These are phyloP conservation scores for Reticulitermes lucifugus DNA, from an alignment of 2,888 invertebrate genomes.

Conservation along the genomic window DNA sequence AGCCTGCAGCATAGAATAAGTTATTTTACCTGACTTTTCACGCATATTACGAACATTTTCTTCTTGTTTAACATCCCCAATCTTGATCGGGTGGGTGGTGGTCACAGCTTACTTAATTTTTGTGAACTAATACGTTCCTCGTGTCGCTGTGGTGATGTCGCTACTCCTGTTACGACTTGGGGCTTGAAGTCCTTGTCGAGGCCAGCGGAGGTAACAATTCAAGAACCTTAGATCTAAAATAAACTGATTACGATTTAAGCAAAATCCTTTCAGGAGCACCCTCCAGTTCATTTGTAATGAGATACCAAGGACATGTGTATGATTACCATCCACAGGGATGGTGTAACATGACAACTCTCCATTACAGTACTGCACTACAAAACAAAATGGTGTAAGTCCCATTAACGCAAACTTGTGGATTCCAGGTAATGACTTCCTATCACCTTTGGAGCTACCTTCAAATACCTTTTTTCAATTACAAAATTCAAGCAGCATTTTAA, in stretches of 20 bases:
- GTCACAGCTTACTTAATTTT: conserved; percentile 12
- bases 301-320: not conserved
- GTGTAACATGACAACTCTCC: not conserved
- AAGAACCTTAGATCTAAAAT: conserved; percentile 33
- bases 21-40: conserved; percentile 36
- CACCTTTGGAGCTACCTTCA: not conserved
- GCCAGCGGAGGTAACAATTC: conserved; percentile 18
- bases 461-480: too few species aligned
- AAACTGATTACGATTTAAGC: conserved; percentile 23
- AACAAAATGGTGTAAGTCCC: not conserved
- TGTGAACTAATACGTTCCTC: conserved; percentile 19
- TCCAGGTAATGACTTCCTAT: not conserved
- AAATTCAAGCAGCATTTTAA: too few species aligned
- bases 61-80: conserved; percentile 29
- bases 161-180: conserved; percentile 21
- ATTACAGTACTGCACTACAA: not conserved
- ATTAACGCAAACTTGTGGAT: not conserved
- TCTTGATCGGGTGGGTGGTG: conserved; percentile 27
- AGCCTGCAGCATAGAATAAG: conserved; percentile 37
- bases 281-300: not conserved
- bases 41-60: conserved; percentile 9
- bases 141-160: conserved; percentile 11
- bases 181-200: conserved; percentile 30
- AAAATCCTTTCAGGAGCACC: not conserved
- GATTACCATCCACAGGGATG: conserved; percentile 21